phyloP scores from a whole-genome alignment of 2,888 invertebrate species.

The Polydrusus cervinus region DNA sequence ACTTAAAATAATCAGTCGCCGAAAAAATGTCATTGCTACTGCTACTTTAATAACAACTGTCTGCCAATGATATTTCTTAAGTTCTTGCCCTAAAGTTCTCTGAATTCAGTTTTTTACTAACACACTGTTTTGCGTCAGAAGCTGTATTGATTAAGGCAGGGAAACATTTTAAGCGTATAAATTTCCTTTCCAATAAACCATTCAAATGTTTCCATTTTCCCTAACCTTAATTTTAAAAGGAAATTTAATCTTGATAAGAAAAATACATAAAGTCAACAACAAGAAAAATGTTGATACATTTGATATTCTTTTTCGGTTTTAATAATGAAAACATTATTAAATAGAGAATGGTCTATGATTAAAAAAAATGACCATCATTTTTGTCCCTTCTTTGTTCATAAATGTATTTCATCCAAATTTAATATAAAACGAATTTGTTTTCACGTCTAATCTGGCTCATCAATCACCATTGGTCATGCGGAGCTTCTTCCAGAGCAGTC shows the following conservation, averaged over 20 bases:
- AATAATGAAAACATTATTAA: too few species aligned
- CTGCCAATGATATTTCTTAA: not conserved
- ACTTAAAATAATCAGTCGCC: too few species aligned
- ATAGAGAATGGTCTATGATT: too few species aligned
- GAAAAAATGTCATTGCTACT: too few species aligned
- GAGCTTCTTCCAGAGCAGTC: conserved; percentile 28
- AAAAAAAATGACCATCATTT: too few species aligned
- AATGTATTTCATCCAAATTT: not conserved
- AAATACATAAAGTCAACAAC: too few species aligned
- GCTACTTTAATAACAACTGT: too few species aligned
- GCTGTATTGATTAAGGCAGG: not conserved
- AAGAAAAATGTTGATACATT: too few species aligned
- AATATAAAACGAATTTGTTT: conserved; percentile 12
- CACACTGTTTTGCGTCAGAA: not conserved
- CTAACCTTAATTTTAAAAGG: not conserved
- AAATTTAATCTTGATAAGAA: not conserved
- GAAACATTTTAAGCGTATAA: not conserved
- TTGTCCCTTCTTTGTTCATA: too few species aligned
- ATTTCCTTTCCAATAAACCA: conserved; percentile 2
- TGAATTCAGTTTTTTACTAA: not conserved
- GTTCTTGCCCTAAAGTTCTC: too few species aligned
- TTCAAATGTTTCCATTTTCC: not conserved
- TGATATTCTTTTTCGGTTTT: too few species aligned
- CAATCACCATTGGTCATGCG: conserved; percentile 46
- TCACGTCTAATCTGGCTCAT: conserved; percentile 27